Conservation (phyloP, 2,113 vertebrate genomes). For the Piprites chloris region DNA sequence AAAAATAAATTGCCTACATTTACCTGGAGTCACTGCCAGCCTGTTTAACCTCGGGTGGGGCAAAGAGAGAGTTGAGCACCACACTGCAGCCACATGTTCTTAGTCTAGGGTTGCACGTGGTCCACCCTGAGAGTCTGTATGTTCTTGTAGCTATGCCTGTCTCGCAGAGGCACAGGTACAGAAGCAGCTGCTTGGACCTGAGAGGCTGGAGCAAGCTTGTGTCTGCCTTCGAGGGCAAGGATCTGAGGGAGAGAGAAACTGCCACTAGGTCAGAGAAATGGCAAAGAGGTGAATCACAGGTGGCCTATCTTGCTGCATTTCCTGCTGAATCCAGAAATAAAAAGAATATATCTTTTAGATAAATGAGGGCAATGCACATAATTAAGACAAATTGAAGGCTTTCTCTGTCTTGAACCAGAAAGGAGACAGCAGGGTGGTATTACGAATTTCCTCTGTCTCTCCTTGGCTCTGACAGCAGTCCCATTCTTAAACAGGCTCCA, state of each 20-base stretch:
- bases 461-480: background rate
- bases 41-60: background rate
- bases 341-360: background rate
- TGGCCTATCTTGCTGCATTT: background rate
- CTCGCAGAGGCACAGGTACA: background rate
- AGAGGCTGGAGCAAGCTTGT: background rate
- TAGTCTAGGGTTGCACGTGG: background rate
- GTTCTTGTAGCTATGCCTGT: background rate
- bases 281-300: background rate
- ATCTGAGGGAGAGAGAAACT: background rate
- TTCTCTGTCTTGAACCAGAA: background rate
- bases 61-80: background rate
- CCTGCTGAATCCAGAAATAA: background rate
- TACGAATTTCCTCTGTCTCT: background rate
- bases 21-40: background rate
- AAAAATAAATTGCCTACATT: background rate
- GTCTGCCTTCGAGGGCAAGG: background rate
- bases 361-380: background rate
- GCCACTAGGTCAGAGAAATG: background rate
- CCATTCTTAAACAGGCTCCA: background rate
- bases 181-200: fast-evolving
- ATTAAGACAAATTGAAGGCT: background rate
- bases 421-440: background rate
- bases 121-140: background rate
- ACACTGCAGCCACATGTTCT: background rate